phyloP scores from a whole-genome alignment of 2,113 vertebrate genomes.

The Eclectus roratus region DNA sequence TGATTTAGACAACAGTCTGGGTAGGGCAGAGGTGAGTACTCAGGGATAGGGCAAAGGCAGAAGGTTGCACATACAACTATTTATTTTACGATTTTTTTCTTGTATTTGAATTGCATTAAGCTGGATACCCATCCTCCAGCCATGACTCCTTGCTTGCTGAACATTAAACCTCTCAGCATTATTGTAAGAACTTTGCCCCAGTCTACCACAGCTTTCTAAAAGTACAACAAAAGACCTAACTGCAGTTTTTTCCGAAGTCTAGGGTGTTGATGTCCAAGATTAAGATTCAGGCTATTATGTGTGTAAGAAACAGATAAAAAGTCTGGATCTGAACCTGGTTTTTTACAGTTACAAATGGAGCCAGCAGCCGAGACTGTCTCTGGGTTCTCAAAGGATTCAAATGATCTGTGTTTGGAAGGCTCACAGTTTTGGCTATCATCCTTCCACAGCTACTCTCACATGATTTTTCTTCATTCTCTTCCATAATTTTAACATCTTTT shows the following conservation, averaged over 20 bases:
- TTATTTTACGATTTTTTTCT: not conserved
- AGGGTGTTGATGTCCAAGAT: constrained; percentile 1
- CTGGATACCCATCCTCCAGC: not conserved
- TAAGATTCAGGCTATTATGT: constrained; percentile 24
- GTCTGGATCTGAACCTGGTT: not conserved
- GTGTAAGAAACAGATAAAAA: constrained; percentile 46
- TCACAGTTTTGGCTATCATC: not conserved
- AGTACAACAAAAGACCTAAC: not conserved
- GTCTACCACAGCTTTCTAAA: not conserved
- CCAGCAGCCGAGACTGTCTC: not conserved
- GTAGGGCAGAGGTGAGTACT: not conserved
- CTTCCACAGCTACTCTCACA: constrained; percentile 17
- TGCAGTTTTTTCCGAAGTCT: constrained; percentile 17
- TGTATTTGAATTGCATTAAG: not conserved
- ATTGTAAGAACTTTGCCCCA: not conserved
- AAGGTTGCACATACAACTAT: not conserved
- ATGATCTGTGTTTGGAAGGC: constrained; percentile 11
- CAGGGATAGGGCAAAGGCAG: not conserved
- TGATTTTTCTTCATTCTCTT: constrained; percentile 20
- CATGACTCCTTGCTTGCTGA: not conserved
- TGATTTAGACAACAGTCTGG: not conserved
- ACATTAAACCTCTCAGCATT: not conserved
- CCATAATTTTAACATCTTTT: not conserved
- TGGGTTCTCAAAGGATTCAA: not conserved
- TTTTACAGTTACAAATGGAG: constrained; percentile 21